A percentile compares a stretch with the other conserved stretches of the same genome.
phyloP scores from a whole-genome alignment of 2,888 invertebrate genomes.

The Ophion ellenae region DNA sequence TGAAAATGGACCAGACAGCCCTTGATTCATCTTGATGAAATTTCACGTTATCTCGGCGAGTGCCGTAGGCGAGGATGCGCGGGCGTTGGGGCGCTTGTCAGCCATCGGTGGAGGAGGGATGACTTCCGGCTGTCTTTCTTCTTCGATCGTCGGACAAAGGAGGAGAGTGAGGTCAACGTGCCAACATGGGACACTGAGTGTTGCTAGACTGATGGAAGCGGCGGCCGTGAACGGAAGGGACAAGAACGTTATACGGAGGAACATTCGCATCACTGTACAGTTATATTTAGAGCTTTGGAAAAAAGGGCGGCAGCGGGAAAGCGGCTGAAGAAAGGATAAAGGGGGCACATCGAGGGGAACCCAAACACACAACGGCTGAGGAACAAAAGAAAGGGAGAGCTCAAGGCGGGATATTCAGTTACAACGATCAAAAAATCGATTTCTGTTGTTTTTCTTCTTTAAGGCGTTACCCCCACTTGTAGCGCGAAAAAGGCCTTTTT shows the following conservation, averaged over 20 bases:
- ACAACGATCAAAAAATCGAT: too few relatives aligned
- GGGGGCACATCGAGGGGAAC: conserved; percentile 19
- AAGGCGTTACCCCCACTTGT: too few relatives aligned
- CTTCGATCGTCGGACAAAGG: conserved; percentile 4
- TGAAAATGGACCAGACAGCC: conserved; percentile 85
- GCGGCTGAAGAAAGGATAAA: not conserved
- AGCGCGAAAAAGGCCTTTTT: too few relatives aligned
- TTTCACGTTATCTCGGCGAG: conserved; percentile 34
- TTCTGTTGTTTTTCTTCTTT: too few relatives aligned
- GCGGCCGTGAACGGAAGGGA: not conserved
- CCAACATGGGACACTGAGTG: not conserved
- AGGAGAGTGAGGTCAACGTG: not conserved
- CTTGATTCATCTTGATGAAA: conserved; percentile 78
- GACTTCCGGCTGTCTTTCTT: conserved; percentile 47
- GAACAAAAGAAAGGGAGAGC: conserved; percentile 25
- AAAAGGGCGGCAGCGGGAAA: not conserved
- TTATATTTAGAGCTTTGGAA: not conserved
- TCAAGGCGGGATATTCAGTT: not conserved
- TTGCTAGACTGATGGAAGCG: not conserved
- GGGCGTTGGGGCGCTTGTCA: conserved; percentile 13
- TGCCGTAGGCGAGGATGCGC: not conserved
- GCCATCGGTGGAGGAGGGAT: conserved; percentile 9
- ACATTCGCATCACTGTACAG: not conserved
- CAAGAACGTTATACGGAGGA: not conserved
- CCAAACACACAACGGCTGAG: conserved; percentile 1